Conservation (phyloP, 2,113 vertebrate genomes). For the Eclectus roratus region DNA sequence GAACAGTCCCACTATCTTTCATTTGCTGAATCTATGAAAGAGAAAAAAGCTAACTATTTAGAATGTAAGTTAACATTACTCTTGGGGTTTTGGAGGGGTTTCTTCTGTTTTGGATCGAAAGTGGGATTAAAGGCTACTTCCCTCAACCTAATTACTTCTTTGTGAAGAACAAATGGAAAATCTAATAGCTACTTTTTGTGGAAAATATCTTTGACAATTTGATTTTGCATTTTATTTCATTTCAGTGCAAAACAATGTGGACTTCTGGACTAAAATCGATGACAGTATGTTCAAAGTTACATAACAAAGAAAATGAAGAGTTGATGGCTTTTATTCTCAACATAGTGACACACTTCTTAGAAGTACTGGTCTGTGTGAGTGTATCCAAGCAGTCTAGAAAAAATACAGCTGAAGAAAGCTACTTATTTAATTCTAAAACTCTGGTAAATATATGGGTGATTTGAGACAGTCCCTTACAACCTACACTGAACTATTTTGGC, state of each 20-base stretch:
- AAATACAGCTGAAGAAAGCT: background rate
- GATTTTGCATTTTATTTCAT: background rate
- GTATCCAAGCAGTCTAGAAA: background rate
- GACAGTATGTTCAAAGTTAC: fast-evolving
- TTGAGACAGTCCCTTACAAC: background rate
- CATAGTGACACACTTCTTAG: background rate
- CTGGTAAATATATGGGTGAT: background rate
- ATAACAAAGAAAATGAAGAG: background rate
- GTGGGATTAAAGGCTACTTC: background rate
- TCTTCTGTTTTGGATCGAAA: background rate
- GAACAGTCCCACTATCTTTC: background rate
- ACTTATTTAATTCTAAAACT: constrained; percentile 14
- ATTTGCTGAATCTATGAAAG: background rate
- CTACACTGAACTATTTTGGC: background rate
- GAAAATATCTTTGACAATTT: background rate
- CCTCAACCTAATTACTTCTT: background rate
- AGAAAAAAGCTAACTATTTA: background rate
- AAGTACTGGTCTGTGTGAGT: background rate
- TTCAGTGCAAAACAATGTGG: background rate
- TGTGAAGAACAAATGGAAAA: background rate
- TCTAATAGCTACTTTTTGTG: background rate
- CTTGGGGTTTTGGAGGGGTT: background rate
- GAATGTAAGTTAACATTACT: background rate
- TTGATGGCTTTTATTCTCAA: background rate
- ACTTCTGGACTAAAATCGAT: background rate